Evolutionary conservation across 2,888 invertebrate genomes (phyloP).

Genomic region (Cephus pygmeus): DNA sequence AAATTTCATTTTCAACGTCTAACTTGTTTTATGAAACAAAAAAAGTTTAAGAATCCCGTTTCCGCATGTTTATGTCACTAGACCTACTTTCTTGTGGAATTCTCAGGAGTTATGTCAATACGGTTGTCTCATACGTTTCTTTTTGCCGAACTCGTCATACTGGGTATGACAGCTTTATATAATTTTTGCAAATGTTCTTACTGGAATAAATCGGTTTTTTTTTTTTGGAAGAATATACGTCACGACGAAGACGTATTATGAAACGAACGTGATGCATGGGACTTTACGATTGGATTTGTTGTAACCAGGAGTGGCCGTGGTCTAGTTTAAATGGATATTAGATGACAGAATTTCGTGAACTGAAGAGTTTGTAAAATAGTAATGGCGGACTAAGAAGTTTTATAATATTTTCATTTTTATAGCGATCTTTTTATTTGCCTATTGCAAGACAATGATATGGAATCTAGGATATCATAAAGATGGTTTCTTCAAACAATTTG

Average conservation of each 20-base stretch:
- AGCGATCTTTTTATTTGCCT: not conserved
- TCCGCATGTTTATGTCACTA: not conserved
- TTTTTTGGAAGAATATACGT: not conserved
- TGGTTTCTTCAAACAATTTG: not conserved
- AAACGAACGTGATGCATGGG: not conserved
- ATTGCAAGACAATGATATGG: not conserved
- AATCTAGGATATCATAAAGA: not conserved
- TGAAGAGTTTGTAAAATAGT: not conserved
- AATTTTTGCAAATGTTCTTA: not conserved
- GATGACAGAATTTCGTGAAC: not conserved
- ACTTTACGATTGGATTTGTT: not conserved
- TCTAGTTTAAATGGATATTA: not conserved
- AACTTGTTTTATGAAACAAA: not conserved
- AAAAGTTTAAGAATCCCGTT: not conserved
- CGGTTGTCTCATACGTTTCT: not conserved
- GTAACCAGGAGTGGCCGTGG: not conserved
- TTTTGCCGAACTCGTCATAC: not conserved
- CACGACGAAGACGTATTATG: not conserved
- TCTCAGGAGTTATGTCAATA: constrained; percentile 1
- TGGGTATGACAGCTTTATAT: not conserved
- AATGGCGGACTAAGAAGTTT: not conserved
- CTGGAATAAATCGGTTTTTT: not conserved
- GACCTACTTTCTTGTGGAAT: constrained; percentile 1
- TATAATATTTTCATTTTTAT: not conserved
- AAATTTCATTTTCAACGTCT: not conserved